phyloP scores from a whole-genome alignment of 2,113 vertebrate genomes.

The Lepus americanus region DNA sequence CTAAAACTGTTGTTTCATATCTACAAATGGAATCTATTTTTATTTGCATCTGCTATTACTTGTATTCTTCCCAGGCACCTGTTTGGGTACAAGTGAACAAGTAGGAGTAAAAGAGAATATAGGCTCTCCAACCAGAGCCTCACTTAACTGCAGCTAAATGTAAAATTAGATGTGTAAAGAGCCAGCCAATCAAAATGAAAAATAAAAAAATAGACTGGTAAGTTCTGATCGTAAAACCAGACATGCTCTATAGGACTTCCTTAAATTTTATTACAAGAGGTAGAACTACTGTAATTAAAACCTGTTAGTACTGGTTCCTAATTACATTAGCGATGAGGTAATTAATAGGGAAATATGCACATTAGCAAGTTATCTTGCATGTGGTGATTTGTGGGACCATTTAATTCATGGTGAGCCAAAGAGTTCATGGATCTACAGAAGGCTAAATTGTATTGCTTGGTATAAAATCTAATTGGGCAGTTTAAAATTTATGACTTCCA shows the following conservation, averaged over 20 bases:
- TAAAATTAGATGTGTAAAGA: slow-evolving; percentile 5
- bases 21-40: neutral
- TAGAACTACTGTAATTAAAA: slow-evolving; percentile 46
- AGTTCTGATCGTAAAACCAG: slow-evolving; percentile 39
- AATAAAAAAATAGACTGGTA: slow-evolving; percentile 25
- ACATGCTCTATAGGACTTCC: slow-evolving; percentile 16
- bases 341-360: slow-evolving; percentile 58
- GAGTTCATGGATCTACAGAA: slow-evolving; percentile 46
- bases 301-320: slow-evolving; percentile 54
- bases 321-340: slow-evolving; percentile 70
- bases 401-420: slow-evolving; percentile 68
- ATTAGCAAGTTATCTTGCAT: slow-evolving; percentile 29
- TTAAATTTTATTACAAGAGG: slow-evolving; percentile 51
- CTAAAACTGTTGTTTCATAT: slow-evolving; percentile 4
- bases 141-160: neutral
- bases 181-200: slow-evolving; percentile 53
- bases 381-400: slow-evolving; percentile 47
- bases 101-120: neutral
- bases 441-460: slow-evolving; percentile 54
- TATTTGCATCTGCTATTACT: slow-evolving; percentile 26
- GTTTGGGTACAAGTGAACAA: neutral
- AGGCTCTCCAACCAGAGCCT: neutral
- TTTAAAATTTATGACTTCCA: slow-evolving; percentile 68
- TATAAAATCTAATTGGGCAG: slow-evolving; percentile 77
- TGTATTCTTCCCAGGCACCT: neutral